Conservation (phyloP, 2,888 invertebrate species). For the Adelognathus sp. region DNA sequence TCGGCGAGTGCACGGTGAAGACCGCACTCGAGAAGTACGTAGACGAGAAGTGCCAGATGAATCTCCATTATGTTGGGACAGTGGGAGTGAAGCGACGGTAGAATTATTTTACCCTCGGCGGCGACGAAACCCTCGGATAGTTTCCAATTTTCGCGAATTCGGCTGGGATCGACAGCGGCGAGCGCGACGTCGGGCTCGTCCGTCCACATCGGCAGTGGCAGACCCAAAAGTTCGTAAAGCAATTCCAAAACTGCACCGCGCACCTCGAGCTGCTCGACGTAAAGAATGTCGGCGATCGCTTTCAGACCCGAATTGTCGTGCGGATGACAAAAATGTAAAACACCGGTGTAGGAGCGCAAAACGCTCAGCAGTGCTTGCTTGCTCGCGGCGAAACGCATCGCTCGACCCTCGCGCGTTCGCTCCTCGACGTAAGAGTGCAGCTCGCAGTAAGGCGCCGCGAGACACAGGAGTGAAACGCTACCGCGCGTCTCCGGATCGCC, state of each 20-base stretch:
- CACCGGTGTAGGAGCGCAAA: constrained; percentile 95
- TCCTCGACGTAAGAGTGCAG: constrained; percentile 84
- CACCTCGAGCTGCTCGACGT: constrained; percentile 94
- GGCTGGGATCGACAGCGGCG: constrained; percentile 91
- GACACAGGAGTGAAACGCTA: constrained; percentile 91
- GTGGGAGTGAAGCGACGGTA: constrained; percentile 92
- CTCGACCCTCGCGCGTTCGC: constrained; percentile 83
- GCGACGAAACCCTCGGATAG: constrained; percentile 97
- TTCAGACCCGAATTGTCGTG: constrained; percentile 88
- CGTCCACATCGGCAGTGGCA: constrained; percentile 95
- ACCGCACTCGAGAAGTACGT: constrained; percentile 93
- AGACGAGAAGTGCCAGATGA: constrained; percentile 93
- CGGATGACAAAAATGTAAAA: constrained; percentile 93
- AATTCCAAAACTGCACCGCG: constrained; percentile 96
- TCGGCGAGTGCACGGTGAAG: constrained; percentile 94
- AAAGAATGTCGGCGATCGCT: constrained; percentile 90
- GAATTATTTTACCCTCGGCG: constrained; percentile 92
- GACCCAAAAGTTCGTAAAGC: constrained; percentile 93
- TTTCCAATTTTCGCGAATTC: constrained; percentile 90
- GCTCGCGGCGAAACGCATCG: constrained; percentile 92
- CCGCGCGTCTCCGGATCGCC: constrained; percentile 93
- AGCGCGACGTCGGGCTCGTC: constrained; percentile 95
- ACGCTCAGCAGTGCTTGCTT: constrained; percentile 92
- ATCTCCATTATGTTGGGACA: constrained; percentile 96
- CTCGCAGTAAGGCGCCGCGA: constrained; percentile 97